Conservation (phyloP, 2,113 vertebrate genomes). For the Hemiprocne comata region DNA sequence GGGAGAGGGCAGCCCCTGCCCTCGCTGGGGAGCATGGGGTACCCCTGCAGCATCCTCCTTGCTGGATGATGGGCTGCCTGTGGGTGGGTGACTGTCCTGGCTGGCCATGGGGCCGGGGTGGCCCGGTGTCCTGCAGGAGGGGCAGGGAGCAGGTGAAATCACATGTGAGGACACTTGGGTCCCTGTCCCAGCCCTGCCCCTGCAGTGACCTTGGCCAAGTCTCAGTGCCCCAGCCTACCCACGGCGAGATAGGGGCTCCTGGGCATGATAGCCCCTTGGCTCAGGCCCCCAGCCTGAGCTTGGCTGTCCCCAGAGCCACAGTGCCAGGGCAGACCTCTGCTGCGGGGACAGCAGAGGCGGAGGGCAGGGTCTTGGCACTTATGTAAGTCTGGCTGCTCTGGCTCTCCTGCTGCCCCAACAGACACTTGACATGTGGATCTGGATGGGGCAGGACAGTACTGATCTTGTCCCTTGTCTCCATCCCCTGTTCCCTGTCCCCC, state of each 20-base stretch:
- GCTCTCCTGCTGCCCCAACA: neutral
- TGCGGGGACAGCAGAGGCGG: neutral
- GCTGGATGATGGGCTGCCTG: neutral
- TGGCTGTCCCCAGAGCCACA: neutral
- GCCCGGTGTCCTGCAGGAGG: neutral
- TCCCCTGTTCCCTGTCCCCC: neutral
- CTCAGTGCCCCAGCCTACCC: neutral
- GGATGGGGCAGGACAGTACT: neutral
- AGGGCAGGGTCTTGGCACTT: neutral
- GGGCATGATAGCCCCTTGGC: neutral
- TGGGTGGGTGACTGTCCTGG: neutral
- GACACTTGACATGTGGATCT: rapidly evolving
- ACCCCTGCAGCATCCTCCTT: too few relatives aligned
- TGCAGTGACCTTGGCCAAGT: constrained; percentile 45
- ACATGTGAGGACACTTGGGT: neutral
- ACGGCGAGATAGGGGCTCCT: neutral
- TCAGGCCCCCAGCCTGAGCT: neutral
- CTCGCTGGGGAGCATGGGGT: too few relatives aligned
- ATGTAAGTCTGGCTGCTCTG: constrained; percentile 2
- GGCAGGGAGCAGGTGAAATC: neutral
- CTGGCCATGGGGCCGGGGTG: neutral
- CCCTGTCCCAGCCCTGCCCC: neutral
- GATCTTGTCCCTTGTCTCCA: neutral
- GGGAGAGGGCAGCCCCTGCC: neutral
- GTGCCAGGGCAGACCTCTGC: neutral